Evolutionary conservation across 2,797 vertebrate genomes (phyloP).

Genomic region (Limnodromus scolopaceus): DNA sequence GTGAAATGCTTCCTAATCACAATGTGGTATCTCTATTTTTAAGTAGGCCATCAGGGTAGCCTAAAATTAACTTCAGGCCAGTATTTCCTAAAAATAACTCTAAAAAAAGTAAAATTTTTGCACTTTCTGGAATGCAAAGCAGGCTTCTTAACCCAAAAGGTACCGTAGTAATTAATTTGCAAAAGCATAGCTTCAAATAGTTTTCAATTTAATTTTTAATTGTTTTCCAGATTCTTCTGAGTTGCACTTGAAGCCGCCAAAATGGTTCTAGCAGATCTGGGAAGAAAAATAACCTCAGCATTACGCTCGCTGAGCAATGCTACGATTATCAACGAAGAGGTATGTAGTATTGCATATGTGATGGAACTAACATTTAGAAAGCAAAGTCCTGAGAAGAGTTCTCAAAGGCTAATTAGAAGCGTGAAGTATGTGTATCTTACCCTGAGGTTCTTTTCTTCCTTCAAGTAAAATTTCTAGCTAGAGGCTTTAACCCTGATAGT

Average conservation of each 20-base stretch:
- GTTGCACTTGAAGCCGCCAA: conserved; percentile 72
- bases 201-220: not conserved
- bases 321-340: conserved; percentile 99
- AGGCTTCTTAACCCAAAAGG: not conserved
- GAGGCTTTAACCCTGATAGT: not conserved
- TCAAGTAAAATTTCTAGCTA: not conserved
- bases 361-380: not conserved
- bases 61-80: conserved; percentile 27
- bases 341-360: conserved; percentile 29
- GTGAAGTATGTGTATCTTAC: not conserved
- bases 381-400: not conserved
- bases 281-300: conserved; percentile 97
- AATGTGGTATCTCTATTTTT: not conserved
- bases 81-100: conserved; percentile 29
- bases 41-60: conserved; percentile 25
- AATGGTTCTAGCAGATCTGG: conserved; percentile 97
- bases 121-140: not conserved
- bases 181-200: not conserved
- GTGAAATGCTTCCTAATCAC: not conserved
- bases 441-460: not conserved
- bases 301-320: conserved; percentile 98
- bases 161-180: not conserved
- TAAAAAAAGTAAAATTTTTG: not conserved
- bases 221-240: conserved; percentile 57
- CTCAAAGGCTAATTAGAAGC: not conserved